Evolutionary conservation across 2,797 vertebrate genomes (phyloP).

Genomic region (Zenarchopterus dispar): DNA sequence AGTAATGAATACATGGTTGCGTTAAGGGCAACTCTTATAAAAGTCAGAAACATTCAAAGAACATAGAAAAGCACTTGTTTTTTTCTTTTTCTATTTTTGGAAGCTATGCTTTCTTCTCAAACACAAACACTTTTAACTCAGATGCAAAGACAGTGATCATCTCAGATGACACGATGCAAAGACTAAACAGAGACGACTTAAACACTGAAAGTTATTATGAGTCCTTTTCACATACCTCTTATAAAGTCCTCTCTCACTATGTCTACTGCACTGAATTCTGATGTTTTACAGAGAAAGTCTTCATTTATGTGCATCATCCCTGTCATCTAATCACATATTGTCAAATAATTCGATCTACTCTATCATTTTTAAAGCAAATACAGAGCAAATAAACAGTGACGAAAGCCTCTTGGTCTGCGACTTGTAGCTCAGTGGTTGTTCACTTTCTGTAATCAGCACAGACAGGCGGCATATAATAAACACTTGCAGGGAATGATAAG

Average conservation of each 20-base stretch:
- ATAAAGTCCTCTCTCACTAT: no score
- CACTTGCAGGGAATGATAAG: slow-evolving; percentile 53
- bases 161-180: no score
- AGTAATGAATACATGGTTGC: slow-evolving; percentile 6
- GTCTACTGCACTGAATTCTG: no score
- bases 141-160: no score
- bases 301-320: background rate
- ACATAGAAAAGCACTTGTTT: no score
- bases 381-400: background rate
- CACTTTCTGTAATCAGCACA: slow-evolving; percentile 31
- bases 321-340: background rate
- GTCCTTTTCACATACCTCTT: no score
- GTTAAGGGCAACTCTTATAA: background rate
- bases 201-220: no score
- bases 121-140: no score
- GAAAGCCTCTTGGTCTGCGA: background rate
- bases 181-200: no score
- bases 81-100: no score
- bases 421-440: slow-evolving; percentile 19
- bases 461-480: slow-evolving; percentile 40
- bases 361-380: slow-evolving; percentile 4
- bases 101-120: no score
- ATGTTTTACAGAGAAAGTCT: background rate
- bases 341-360: slow-evolving; percentile 5
- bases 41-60: no score